Conservation (phyloP, 35 echinoderm and acorn worm species). For the Patiria miniata region DNA sequence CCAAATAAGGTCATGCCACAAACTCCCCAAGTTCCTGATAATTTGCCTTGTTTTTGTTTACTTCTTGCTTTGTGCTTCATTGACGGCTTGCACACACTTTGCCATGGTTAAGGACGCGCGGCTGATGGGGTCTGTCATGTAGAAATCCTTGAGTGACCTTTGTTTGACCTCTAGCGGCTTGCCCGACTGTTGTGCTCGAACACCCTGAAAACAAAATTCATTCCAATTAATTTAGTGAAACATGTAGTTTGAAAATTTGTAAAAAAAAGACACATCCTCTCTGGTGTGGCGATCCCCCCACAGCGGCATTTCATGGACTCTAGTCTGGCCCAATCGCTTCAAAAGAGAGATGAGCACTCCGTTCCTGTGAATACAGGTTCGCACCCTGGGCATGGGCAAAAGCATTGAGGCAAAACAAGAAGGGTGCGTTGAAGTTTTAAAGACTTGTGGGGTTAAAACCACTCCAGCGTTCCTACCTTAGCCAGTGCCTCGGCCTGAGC, state of each 20-base stretch:
- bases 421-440: no score
- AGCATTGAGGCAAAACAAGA: no score
- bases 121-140: constrained; percentile 99
- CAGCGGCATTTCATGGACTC: no score
- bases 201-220: constrained; percentile 38
- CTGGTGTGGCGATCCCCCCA: no score
- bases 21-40: neutral
- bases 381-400: no score
- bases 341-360: no score
- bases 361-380: no score
- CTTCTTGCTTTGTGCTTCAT: constrained; percentile 41
- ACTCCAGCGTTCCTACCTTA: constrained; percentile 48
- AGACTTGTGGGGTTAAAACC: neutral
- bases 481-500: constrained; percentile 75
- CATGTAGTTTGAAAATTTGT: no score
- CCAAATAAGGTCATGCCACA: no score
- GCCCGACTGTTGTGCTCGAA: constrained; percentile 57
- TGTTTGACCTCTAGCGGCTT: constrained; percentile 66
- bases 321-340: no score
- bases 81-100: constrained; percentile 92
- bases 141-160: constrained; percentile 76
- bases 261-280: no score
- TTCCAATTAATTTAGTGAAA: no score
- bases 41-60: neutral
- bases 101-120: constrained; percentile 97